These are phyloP conservation scores for Andrena hattorfiana DNA, from an alignment of 2,888 invertebrate genomes.

Conservation along the genomic window DNA sequence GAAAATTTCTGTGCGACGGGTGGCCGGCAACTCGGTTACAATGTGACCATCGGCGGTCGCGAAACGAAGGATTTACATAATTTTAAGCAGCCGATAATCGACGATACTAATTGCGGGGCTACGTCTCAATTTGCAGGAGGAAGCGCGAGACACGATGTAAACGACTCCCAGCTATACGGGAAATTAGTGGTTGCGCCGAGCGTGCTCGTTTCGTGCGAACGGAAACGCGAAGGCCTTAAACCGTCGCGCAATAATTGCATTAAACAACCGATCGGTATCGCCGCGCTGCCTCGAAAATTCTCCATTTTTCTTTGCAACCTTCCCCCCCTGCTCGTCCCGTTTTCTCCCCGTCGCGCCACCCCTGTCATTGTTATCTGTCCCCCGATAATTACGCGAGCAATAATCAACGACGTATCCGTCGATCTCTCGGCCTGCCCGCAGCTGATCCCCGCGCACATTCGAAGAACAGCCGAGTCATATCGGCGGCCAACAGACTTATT, in stretches of 20 bases:
- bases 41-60: neutral
- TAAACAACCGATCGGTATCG: slow-evolving; percentile 57
- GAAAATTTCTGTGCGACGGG: neutral
- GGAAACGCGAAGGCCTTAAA: slow-evolving; percentile 26
- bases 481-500: slow-evolving; percentile 34
- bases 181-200: slow-evolving; percentile 14
- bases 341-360: slow-evolving; percentile 5
- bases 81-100: slow-evolving; percentile 35
- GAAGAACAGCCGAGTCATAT: slow-evolving; percentile 51
- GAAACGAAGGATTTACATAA: slow-evolving; percentile 42
- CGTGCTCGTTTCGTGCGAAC: slow-evolving; percentile 3
- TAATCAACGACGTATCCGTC: slow-evolving; percentile 45
- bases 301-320: neutral
- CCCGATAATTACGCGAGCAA: slow-evolving; percentile 50
- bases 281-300: neutral
- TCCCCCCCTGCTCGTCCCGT: neutral
- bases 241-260: slow-evolving; percentile 47
- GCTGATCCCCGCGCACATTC: slow-evolving; percentile 44
- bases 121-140: slow-evolving; percentile 11
- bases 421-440: slow-evolving; percentile 36
- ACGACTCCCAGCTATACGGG: neutral
- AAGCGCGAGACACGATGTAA: neutral
- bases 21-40: neutral
- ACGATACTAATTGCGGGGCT: slow-evolving; percentile 12
- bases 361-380: slow-evolving; percentile 61